These are phyloP conservation scores for Zaprionus ghesquierei DNA, from an alignment of 1,140 invertebrate genomes.

Conservation along the genomic window DNA sequence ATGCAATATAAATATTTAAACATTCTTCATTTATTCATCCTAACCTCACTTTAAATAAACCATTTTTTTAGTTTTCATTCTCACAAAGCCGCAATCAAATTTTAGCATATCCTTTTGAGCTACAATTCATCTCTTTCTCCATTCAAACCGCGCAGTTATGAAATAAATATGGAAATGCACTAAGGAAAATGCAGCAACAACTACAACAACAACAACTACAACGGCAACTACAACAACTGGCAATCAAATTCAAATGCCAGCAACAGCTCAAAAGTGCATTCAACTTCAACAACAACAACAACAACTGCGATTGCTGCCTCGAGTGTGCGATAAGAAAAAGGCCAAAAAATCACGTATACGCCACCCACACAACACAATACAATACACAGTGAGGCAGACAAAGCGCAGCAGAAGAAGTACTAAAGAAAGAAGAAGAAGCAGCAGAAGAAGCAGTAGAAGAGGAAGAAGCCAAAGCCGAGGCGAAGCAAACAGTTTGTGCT, in stretches of 20 bases:
- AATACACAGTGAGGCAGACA: conserved; percentile 8
- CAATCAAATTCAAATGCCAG: conserved; percentile 50
- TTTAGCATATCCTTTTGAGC: background rate
- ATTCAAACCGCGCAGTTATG: background rate
- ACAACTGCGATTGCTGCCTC: conserved; percentile 32
- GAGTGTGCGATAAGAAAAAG: conserved; percentile 66
- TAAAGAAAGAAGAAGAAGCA: background rate
- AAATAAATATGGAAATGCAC: conserved; percentile 1
- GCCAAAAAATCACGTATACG: conserved; percentile 79
- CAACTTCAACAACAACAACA: conserved; percentile 43
- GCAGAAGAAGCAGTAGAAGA: background rate
- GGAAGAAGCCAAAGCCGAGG: background rate
- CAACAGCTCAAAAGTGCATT: conserved; percentile 57
- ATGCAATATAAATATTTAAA: background rate
- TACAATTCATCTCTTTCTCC: background rate
- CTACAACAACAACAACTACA: background rate
- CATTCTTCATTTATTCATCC: background rate
- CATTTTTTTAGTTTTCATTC: background rate
- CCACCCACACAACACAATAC: conserved; percentile 53
- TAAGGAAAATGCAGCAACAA: conserved; percentile 1
- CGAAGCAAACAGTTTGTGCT: background rate
- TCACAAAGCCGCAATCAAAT: background rate
- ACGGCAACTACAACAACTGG: background rate
- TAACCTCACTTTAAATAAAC: background rate
- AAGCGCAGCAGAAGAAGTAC: background rate